Evolutionary conservation across 2,888 invertebrate species (phyloP), one percentile per base, ranked within the genome.

Genomic region (Erynnis tages): DNA sequence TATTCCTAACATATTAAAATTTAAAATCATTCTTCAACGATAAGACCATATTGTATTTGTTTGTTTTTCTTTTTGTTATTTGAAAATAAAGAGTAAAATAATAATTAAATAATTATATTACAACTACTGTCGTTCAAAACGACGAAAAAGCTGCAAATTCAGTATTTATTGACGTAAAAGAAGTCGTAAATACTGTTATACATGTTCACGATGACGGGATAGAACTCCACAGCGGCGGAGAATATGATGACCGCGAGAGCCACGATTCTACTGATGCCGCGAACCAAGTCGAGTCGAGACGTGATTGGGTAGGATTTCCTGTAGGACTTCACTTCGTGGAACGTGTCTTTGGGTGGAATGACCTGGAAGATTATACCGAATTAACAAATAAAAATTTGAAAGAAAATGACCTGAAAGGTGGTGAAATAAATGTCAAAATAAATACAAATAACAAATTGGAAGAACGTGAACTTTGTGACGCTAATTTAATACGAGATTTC

Each of bases 201-300:
- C 4, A 78, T 53, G 5, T 65, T 59, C 1, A 62, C 57, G 0
- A 84, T 52, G 7, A 82, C 50, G 0, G 86, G 82, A 21, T 76
- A 85, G 52, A 85, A 79, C 53, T 88, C 87, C 0, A 79, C 43
- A 0, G 70, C 52, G 0, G 75, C 79, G 0, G 78, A 67, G 1
- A 76, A 6, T 0, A 80, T 57, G 0, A 86, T 55, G 0, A 73
- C 70, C 0, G 69, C n/a, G 0, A 87, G 53, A 0, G 82, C 73
- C 7, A 73, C 49, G 1, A 75, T 54, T 11, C 87, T 66, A 34
- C 67, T 81, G 16, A 81, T 43, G 2, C 71, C 81, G 0, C 86
- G 61, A 0, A 78, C 56, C 5, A 85, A 48, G 0, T 80, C 77
- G 19, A 82, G 14, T 40, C 60, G 67, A 54, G 61, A 60, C 16